phyloP scores from a whole-genome alignment of 2,888 invertebrate species.

The Agelastica alni region DNA sequence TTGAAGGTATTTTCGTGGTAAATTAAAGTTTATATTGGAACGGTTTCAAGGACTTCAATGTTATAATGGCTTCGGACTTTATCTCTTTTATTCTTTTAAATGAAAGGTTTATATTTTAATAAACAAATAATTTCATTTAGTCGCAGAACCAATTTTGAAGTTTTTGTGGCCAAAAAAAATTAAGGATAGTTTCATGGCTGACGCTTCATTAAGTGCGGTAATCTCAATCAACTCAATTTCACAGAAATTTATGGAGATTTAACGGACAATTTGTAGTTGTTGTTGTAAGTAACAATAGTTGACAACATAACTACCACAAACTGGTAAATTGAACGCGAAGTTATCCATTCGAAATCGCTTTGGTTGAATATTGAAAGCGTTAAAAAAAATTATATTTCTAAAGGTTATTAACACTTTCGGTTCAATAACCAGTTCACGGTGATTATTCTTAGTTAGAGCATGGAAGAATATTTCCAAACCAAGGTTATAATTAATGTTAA shows the following conservation, averaged over 20 bases:
- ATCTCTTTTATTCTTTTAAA: no score
- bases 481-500: conserved; percentile 1
- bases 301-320: conserved; percentile 12
- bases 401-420: conserved; percentile 3
- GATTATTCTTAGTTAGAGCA: conserved; percentile 1
- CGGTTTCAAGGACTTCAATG: no score
- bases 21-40: no score
- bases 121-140: conserved; percentile 3
- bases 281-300: conserved; percentile 16
- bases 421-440: conserved; percentile 6
- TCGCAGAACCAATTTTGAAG: conserved; percentile 14
- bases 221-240: conserved; percentile 30
- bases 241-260: conserved; percentile 27
- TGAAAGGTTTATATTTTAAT: no score
- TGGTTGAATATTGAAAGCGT: neutral
- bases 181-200: conserved; percentile 31
- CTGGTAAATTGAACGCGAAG: conserved; percentile 21
- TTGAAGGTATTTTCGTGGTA: no score
- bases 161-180: conserved; percentile 24
- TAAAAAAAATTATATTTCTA: conserved; percentile 6
- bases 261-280: conserved; percentile 30
- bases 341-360: neutral
- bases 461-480: no score
- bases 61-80: no score
- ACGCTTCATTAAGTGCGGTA: conserved; percentile 30